Percentiles rank a stretch among this genome's conserved stretches.
Evolutionary conservation across 1,140 invertebrate species (phyloP).

Genomic region (Ectropis grisescens): DNA sequence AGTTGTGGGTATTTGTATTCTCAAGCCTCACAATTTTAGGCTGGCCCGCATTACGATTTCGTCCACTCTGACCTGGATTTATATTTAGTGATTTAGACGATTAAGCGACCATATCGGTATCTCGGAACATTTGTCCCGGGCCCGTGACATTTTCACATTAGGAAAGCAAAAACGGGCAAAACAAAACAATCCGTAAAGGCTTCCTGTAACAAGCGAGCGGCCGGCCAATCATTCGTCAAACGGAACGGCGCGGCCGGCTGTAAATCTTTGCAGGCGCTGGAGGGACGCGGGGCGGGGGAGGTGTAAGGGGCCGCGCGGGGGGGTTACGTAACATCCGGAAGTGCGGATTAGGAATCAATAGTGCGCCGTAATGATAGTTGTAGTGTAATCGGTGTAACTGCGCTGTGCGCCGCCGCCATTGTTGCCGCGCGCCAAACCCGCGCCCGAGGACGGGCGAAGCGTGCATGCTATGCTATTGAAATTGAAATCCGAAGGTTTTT

Average conservation of each 20-base stretch:
- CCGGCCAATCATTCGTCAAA: constrained; percentile 58
- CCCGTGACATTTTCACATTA: constrained; percentile 10
- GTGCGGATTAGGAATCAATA: constrained; percentile 70
- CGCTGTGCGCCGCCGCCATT: constrained; percentile 31
- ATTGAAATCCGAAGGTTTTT: neutral
- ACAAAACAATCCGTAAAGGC: constrained; percentile 30
- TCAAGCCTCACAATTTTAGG: too few species aligned
- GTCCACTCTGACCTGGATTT: too few species aligned
- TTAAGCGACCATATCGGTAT: too few species aligned
- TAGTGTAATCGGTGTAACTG: constrained; percentile 52
- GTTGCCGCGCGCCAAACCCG: neutral
- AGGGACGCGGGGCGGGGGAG: constrained; percentile 6
- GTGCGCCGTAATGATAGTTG: constrained; percentile 66
- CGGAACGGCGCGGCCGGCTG: constrained; percentile 25
- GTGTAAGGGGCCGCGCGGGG: constrained; percentile 15
- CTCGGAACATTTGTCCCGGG: neutral
- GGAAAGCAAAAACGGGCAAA: constrained; percentile 11
- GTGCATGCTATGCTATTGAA: neutral
- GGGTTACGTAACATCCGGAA: constrained; percentile 63
- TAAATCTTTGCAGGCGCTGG: constrained; percentile 35
- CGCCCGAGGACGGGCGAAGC: neutral
- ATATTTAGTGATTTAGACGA: too few species aligned
- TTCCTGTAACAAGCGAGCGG: constrained; percentile 19
- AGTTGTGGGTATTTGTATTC: too few species aligned
- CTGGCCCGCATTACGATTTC: too few species aligned